Evolutionary conservation across 2,113 vertebrate genomes (phyloP), one percentile per base, ranked within the genome.

Genomic region (Zingel zingel): DNA sequence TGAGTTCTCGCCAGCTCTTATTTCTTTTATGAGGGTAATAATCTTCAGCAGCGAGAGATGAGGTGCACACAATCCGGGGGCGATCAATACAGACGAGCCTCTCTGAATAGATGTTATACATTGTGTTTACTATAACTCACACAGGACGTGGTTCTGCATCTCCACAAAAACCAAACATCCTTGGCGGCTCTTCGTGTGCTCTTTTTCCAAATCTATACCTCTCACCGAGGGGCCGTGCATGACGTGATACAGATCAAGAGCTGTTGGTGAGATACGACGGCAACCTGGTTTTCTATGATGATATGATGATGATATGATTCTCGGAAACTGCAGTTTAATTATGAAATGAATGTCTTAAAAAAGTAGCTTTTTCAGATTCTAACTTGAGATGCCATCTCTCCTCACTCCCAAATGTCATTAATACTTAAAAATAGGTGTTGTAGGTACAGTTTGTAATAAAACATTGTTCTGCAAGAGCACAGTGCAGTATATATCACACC

Each of bases 91-190:
- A 51, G 79, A 84, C 13, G 0, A 48, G 81, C 74, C 43, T 70
- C 67, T 74, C 72, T 62, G 87, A 90, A 90, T 89, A 85, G 79
- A 90, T 86, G 84, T 86, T 74, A 72, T 77, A 85, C 72, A 72
- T 70, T 72, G 69, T 85, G 82, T 92, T 91, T 85, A 88, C 87
- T 70, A 21, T 51, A 69, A 72, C 75, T 90, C 81, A 27, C 58
- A 50, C 27, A 39, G 45, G 65, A 83, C 59, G 25, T 78, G 77
- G 50, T 64, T 69, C 62, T 73, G 86, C 64, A 83, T 81, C 43
- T 65, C 67, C 62, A 65, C 64, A 27, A n/a, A 56, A 16, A 39
- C 23, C 30, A 25, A 61, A 15, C 51, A 27, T 72, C 67, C 66
- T 66, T 30, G 33, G 33, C 4, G 58, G 68, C 45, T 82, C 19